phyloP scores from a whole-genome alignment of 2,888 invertebrate species.

The Acanthosoma haemorrhoidale region DNA sequence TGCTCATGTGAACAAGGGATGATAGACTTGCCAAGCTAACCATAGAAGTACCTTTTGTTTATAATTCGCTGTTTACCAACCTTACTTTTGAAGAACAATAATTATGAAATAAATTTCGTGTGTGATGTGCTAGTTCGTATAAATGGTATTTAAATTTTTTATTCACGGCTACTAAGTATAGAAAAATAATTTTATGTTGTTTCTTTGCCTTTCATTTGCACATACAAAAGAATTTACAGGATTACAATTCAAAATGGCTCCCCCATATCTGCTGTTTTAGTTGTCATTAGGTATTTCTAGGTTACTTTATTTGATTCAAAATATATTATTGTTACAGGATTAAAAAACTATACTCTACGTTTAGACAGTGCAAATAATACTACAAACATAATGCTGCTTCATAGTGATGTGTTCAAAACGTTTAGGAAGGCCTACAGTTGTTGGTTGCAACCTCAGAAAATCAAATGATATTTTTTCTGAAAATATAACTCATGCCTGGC shows the following conservation, averaged over 20 bases:
- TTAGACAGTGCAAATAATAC: background rate
- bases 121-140: background rate
- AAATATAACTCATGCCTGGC: background rate
- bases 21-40: background rate
- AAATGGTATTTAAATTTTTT: background rate
- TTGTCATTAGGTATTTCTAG: background rate
- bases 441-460: background rate
- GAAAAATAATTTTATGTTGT: background rate
- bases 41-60: constrained; percentile 9
- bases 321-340: background rate
- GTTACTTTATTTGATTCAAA: constrained; percentile 1
- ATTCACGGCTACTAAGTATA: background rate
- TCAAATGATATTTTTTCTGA: background rate
- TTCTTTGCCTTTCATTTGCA: background rate
- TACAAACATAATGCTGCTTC: background rate
- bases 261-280: constrained; percentile 2
- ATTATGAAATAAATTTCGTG: background rate
- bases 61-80: background rate
- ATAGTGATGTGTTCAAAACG: background rate
- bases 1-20: no score
- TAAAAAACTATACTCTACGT: background rate
- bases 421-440: background rate
- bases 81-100: background rate
- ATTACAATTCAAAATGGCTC: constrained; percentile 11
- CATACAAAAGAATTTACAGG: background rate